Evolutionary conservation across 2,113 vertebrate genomes (phyloP).

Genomic region (Pterophyllum scalare): DNA sequence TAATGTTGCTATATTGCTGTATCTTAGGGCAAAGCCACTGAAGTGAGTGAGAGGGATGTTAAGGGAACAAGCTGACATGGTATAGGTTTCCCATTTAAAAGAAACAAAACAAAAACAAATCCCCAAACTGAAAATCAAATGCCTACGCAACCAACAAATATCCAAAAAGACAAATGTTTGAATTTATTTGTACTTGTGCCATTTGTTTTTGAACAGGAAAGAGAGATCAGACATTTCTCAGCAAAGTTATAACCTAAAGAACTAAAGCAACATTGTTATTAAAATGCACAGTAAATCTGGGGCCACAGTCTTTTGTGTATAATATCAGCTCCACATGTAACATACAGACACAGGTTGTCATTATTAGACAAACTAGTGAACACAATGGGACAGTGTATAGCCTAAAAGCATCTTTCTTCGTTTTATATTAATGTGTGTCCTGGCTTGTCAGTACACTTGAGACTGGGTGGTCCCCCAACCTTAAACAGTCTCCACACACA

Average conservation of each 20-base stretch:
- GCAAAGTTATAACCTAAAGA: neutral
- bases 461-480: conserved; percentile 19
- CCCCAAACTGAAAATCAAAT: no score
- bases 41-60: no score
- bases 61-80: no score
- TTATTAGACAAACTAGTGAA: no score
- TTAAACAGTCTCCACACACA: conserved; percentile 40
- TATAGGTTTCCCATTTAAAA: no score
- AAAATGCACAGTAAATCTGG: neutral
- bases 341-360: neutral
- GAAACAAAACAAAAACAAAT: no score
- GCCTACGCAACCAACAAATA: no score
- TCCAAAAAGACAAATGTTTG: no score
- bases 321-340: neutral
- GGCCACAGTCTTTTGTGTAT: no score
- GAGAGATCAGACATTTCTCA: neutral
- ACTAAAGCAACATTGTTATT: neutral
- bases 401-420: neutral
- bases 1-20: neutral
- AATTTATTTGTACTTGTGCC: neutral
- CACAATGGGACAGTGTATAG: neutral
- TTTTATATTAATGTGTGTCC: neutral
- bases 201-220: neutral
- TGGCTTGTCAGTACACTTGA: conserved; percentile 21
- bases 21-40: neutral